These are phyloP conservation scores for Plestiodon gilberti DNA, from an alignment of 2,113 vertebrate genomes.

Conservation along the genomic window DNA sequence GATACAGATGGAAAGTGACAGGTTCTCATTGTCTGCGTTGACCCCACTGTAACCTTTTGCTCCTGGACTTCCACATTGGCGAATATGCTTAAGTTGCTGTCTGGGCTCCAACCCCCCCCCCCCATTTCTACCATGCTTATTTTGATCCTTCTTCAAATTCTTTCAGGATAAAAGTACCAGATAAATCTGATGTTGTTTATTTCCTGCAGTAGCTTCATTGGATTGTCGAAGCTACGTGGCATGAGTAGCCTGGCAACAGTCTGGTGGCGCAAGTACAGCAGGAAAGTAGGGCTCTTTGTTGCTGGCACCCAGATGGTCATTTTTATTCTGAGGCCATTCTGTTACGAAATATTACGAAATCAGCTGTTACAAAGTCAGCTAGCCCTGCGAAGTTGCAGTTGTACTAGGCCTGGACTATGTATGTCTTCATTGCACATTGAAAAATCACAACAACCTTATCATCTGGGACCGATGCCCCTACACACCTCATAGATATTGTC, in stretches of 20 bases:
- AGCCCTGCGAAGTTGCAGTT: not conserved
- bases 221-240: fast-evolving
- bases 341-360: not conserved
- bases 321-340: not conserved
- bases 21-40: constrained; percentile 8
- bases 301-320: not conserved
- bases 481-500: not conserved
- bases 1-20: constrained; percentile 46
- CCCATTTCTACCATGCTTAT: not conserved
- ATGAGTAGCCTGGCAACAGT: not conserved
- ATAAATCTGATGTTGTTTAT: not conserved
- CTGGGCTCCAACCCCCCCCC: not conserved
- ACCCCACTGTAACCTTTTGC: constrained; percentile 33
- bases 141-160: not conserved
- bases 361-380: not conserved
- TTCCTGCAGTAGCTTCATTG: not conserved
- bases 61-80: not conserved
- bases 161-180: not conserved
- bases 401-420: not conserved
- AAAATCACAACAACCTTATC: too few relatives aligned
- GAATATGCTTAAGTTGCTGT: not conserved
- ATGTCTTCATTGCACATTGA: not conserved
- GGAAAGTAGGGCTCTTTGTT: not conserved
- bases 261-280: not conserved
- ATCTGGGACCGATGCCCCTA: not conserved